Base-by-base conservation (phyloP, 2,113 vertebrate species). In the Archocentrus centrarchus region DNA sequence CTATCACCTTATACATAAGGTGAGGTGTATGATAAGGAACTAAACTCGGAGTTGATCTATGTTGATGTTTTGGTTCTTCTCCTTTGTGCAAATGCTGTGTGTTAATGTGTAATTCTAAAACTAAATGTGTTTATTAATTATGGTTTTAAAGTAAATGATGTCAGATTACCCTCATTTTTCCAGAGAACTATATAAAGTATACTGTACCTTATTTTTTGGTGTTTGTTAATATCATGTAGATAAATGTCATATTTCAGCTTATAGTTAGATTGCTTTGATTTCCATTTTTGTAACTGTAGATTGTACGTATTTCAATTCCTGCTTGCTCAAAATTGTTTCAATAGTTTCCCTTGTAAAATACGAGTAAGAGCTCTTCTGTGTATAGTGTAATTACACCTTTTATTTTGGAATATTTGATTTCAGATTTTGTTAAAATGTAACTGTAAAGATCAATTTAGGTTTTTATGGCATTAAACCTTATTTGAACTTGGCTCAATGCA, bases 61-160 rank as follows among this genome's bases (percentile, higher is more conserved):
- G 86, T 93, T 88, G 82, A 89, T 93, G 89, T 94, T 93, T 95
- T 92, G 90, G 91, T 95, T 95, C 79, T 63, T 62, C 87, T 89
- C 88, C 84, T 88, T 90, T 87, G 94, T 96, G 93, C 84, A 93
- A 86, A 94, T 89, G 86, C 90, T 92, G 91, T 95, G 93, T 95
- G 88, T 92, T 90, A 92, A 81, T 17, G 88, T 95, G 94, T 93
- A 89, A 86, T 79, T 90, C 86, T 68, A 89, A 90, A 94, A 84
- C 80, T 78, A 85, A 90, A 82, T 9, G 87, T 93, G 89, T 93
- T 92, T 27, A 88, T 55, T 84, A 88, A 87, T 89, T 82, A 91
- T 90, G 86, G 82, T 89, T 93, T 90, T 82, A 80, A 80, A 91
- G 86, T 93, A 91, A 91, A 93, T 82, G 32, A 91, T 90, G 89